phyloP scores from a whole-genome alignment of 2,113 vertebrate species.

The Glaucidium brasilianum region DNA sequence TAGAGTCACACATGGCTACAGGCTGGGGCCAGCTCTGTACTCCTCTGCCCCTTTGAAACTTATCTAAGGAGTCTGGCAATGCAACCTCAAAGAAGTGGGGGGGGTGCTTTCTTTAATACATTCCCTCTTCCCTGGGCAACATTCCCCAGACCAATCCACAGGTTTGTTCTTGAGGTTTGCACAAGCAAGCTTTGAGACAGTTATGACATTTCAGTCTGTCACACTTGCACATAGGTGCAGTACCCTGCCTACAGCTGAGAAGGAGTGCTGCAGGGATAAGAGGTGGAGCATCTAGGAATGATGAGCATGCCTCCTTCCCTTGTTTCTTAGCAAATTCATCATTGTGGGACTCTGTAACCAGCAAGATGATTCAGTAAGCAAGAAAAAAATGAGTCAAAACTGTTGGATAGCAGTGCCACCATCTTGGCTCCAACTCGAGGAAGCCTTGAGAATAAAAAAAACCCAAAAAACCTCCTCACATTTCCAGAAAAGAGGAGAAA shows the following conservation, averaged over 20 bases:
- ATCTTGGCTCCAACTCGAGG: background rate
- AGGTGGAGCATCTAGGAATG: accelerated
- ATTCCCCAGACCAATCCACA: too few relatives aligned
- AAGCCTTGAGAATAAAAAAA: background rate
- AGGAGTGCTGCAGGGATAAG: background rate
- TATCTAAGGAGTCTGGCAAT: too few relatives aligned
- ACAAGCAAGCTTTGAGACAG: too few relatives aligned
- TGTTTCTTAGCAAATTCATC: accelerated
- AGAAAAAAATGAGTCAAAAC: background rate
- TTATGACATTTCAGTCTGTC: too few relatives aligned
- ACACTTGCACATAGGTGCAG: background rate
- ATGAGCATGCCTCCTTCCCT: background rate
- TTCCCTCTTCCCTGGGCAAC: too few relatives aligned
- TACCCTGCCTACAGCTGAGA: background rate
- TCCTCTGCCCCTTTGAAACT: too few relatives aligned
- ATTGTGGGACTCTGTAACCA: background rate
- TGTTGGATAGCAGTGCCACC: background rate
- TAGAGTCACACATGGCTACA: too few relatives aligned
- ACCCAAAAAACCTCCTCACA: accelerated
- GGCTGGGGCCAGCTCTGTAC: too few relatives aligned
- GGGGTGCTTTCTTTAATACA: too few relatives aligned
- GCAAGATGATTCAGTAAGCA: background rate
- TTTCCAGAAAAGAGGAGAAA: background rate
- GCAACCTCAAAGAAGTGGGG: too few relatives aligned
- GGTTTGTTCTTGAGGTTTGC: too few relatives aligned